Conservation (phyloP, 2,888 invertebrate species). For the Agrotis clavis region DNA sequence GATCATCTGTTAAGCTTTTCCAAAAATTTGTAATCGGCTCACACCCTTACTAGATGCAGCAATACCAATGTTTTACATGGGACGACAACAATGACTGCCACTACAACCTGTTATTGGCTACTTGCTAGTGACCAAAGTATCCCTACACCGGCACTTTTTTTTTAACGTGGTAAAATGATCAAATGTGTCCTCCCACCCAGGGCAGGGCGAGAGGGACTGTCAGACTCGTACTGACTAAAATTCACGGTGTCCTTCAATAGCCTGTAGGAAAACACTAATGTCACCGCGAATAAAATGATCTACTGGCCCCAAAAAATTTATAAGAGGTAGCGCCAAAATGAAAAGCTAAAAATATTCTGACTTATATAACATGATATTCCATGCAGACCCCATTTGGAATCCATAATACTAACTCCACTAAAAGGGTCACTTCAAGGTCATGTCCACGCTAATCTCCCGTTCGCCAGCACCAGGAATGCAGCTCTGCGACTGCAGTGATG, state of each 20-base stretch:
- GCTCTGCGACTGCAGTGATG: constrained; percentile 89
- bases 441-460: constrained; percentile 76
- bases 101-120: neutral
- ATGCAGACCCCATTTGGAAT: neutral
- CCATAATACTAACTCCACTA: neutral
- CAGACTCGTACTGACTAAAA: too few relatives aligned
- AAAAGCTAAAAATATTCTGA: neutral
- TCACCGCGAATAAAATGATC: neutral
- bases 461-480: constrained; percentile 85
- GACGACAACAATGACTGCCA: neutral
- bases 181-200: too few relatives aligned
- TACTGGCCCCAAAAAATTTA: neutral
- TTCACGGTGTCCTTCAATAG: too few relatives aligned
- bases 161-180: too few relatives aligned
- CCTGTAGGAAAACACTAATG: neutral
- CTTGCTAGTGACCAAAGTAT: neutral
- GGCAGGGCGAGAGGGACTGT: too few relatives aligned
- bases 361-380: neutral
- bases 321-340: neutral
- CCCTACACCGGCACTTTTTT: neutral
- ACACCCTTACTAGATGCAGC: neutral
- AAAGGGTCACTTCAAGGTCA: constrained; percentile 43
- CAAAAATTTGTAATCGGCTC: too few relatives aligned
- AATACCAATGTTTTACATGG: neutral
- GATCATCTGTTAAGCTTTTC: too few relatives aligned